Evolutionary conservation across 1,140 invertebrate genomes (phyloP), one percentile per base, ranked within the genome.

Genomic region (Aphelenchoides besseyi): DNA sequence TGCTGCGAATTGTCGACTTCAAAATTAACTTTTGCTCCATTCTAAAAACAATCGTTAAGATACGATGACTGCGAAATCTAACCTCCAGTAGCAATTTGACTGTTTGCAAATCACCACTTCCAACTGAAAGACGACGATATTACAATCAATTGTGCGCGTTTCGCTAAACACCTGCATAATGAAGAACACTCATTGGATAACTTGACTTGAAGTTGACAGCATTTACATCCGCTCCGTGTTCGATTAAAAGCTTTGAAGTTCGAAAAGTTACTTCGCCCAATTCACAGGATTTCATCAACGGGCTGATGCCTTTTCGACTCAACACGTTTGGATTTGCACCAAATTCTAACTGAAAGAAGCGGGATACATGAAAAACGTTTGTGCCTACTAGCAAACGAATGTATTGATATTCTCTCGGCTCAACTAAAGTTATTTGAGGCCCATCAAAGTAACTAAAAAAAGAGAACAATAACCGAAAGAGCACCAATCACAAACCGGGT

Each of bases 371-470:
- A n/a, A n/a, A n/a, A n/a, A n/a, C n/a, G n/a, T n/a, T n/a, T n/a
- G n/a, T n/a, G 29, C 32, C 36, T 53, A 66, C 63, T 53, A 32
- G n/a, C 41, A 68, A 63, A 52, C 5, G 23, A 52, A 71, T 63
- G n/a, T 26, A 68, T 16, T 3, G 32, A 5, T 37, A 52, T 8
- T 48, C 32, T 12, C 55, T 70, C 23, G 75, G 73, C 33, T 37
- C 29, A 9, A 77, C 28, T 16, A 64, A 66, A 33, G 72, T 77
- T 36, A 77, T 77, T 57, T 77, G 72, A 2, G 75, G 68, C 16
- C 75, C 75, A 18, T 69, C 54, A 61, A 76, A 76, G 75, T 86
- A 86, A 36, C 86, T 79, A 88, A 89, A n/a, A n/a, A n/a, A n/a
- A n/a, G n/a, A n/a, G n/a, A n/a, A n/a, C n/a, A n/a, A n/a, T n/a